These are phyloP conservation scores for Drosophila lini DNA, from an alignment of 1,140 invertebrate species.

Conservation along the genomic window DNA sequence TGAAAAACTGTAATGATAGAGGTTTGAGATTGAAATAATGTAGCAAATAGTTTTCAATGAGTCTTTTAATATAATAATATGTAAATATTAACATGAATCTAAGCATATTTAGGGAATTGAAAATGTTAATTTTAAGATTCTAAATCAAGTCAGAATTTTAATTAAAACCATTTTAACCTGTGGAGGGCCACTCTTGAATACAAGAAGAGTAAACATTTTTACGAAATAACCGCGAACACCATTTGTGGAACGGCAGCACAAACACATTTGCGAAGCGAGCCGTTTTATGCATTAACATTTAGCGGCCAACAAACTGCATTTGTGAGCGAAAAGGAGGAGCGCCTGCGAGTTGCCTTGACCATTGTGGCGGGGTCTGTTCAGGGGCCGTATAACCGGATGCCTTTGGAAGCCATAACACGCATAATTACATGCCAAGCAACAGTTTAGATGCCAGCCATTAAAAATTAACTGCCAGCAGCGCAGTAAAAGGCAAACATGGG, in stretches of 20 bases:
- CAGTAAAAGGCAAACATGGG: constrained; percentile 41
- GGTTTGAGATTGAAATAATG: too few species aligned
- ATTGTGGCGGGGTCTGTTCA: constrained; percentile 37
- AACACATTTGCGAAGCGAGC: constrained; percentile 20
- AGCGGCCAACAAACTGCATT: constrained; percentile 57
- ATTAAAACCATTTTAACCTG: background rate
- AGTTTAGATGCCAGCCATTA: constrained; percentile 73
- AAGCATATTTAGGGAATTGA: background rate
- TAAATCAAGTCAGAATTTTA: constrained; percentile 7
- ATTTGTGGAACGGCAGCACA: constrained; percentile 21
- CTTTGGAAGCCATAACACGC: constrained; percentile 64
- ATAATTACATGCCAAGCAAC: constrained; percentile 78
- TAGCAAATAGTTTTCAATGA: too few species aligned
- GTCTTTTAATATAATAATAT: too few species aligned
- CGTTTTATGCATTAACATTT: constrained; percentile 67
- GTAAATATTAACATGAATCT: background rate
- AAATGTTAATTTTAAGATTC: background rate
- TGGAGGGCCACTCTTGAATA: background rate
- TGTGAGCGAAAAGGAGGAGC: constrained; percentile 14
- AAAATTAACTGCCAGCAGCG: constrained; percentile 74
- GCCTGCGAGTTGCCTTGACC: constrained; percentile 38
- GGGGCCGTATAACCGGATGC: constrained; percentile 12
- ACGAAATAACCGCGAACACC: constrained; percentile 1
- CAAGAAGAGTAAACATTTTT: constrained; percentile 3
- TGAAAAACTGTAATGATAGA: background rate